Evolutionary conservation across 2,797 vertebrate species (phyloP), one percentile per base, ranked within the genome.

Genomic region (Rhynchotus rufescens): DNA sequence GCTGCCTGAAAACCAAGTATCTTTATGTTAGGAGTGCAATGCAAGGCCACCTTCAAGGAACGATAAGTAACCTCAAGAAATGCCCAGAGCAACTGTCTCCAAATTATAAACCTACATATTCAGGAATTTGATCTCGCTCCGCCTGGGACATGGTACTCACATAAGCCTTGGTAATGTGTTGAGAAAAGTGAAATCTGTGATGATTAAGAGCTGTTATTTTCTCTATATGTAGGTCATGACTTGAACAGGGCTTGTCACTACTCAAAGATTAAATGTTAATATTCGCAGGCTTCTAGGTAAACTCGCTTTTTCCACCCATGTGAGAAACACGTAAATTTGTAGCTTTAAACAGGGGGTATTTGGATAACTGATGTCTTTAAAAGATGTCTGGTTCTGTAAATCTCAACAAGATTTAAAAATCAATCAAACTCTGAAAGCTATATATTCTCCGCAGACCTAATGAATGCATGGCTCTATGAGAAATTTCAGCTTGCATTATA

Each of bases 331-430:
- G 38, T 69, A 42, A 72, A 68, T 80, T 34, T 59, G 25, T 71
- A 71, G 80, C 72, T 69, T n/a, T 36, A 77, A 83, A 82, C 45
- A 15, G 19, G 75, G 69, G 59, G 36, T 60, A 64, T 88, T 88
- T 79, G 88, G 84, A 85, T 84, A 95, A 80, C 2, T 83, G 88
- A 80, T 87, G 62, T 80, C 45, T 93, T 76, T 86, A 75, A 60
- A 90, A 90, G 79, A 75, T 52, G 47, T 52, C 75, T 89, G 74
- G 40, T 88, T 94, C 84, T 64, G 42, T 80, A 78, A 0, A 4
- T 79, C 76, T 93, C 86, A 90, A 77, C 65, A 68, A 92, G 89
- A 94, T 88, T 88, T 92, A 88, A 89, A 91, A 93, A 92, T 84
- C 88, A 86, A 26, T 89, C 84, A 12, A 86, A 82, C 52, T 78